Conservation (phyloP, 2,113 vertebrate genomes). For the Campylorhamphus procurvoides region DNA sequence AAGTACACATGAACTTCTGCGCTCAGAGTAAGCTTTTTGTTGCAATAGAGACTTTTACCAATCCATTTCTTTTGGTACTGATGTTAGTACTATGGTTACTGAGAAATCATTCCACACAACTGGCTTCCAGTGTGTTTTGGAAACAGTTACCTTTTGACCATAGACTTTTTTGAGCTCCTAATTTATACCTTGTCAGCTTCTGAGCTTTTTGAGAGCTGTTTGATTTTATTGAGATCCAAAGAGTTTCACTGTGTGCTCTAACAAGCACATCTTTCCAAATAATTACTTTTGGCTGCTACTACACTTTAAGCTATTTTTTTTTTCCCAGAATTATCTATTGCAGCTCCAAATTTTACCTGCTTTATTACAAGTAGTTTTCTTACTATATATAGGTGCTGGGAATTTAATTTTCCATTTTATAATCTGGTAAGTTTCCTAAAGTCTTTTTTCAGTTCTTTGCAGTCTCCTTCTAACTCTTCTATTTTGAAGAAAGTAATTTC, state of each 20-base stretch:
- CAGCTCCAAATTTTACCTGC: neutral
- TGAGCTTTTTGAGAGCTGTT: neutral
- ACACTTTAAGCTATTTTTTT: neutral
- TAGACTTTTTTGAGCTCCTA: neutral
- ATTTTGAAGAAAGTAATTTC: neutral
- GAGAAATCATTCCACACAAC: neutral
- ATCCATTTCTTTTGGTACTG: neutral
- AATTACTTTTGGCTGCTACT: neutral
- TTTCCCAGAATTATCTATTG: neutral
- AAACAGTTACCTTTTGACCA: neutral
- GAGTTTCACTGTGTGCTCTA: neutral
- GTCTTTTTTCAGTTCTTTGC: neutral
- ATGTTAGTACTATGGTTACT: neutral
- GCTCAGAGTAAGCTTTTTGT: neutral
- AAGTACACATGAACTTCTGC: rapidly evolving
- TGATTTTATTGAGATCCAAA: neutral
- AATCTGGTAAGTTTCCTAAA: neutral
- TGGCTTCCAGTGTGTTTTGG: neutral
- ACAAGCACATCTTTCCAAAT: neutral
- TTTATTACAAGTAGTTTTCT: neutral
- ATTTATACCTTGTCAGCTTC: neutral
- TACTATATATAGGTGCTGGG: neutral
- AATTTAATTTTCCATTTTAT: neutral
- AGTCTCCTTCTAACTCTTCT: neutral
- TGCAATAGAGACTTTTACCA: neutral